A percentile compares a stretch with the other conserved stretches of the same genome.
These are phyloP conservation scores for Pantala flavescens DNA, from an alignment of 1,140 invertebrate species.

Conservation along the genomic window DNA sequence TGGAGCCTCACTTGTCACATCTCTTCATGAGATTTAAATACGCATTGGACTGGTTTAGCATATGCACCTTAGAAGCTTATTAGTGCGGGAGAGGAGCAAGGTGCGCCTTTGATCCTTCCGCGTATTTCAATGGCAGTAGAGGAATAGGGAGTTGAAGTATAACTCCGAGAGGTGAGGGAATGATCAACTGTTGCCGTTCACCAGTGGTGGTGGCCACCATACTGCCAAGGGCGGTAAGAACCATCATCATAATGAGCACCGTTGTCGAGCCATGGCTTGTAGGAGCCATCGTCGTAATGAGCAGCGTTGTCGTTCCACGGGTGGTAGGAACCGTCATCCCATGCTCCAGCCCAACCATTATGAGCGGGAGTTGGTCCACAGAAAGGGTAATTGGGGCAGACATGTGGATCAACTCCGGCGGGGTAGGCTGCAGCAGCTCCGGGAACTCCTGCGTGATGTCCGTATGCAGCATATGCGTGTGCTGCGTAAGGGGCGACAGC, in stretches of 20 bases:
- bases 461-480: conserved; percentile 12
- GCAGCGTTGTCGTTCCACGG: neutral
- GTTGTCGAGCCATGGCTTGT: neutral
- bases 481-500: conserved; percentile 19
- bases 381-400: conserved; percentile 24
- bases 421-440: conserved; percentile 28
- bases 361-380: conserved; percentile 22
- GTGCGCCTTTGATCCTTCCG: neutral
- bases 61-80: neutral
- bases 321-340: neutral
- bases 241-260: neutral
- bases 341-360: neutral
- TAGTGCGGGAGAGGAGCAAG: neutral
- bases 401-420: conserved; percentile 19
- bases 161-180: neutral
- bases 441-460: conserved; percentile 29
- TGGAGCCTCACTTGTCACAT: neutral
- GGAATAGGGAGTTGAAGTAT: neutral
- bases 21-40: neutral
- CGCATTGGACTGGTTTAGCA: neutral
- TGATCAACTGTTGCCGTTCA: neutral
- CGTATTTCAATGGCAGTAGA: neutral
- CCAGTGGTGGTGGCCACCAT: neutral
- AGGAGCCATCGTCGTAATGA: neutral
- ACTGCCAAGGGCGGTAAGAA: neutral